Percentiles rank a stretch among this genome's conserved stretches.
Evolutionary conservation across 2,888 invertebrate genomes (phyloP).

Genomic region (Campoletis raptor): DNA sequence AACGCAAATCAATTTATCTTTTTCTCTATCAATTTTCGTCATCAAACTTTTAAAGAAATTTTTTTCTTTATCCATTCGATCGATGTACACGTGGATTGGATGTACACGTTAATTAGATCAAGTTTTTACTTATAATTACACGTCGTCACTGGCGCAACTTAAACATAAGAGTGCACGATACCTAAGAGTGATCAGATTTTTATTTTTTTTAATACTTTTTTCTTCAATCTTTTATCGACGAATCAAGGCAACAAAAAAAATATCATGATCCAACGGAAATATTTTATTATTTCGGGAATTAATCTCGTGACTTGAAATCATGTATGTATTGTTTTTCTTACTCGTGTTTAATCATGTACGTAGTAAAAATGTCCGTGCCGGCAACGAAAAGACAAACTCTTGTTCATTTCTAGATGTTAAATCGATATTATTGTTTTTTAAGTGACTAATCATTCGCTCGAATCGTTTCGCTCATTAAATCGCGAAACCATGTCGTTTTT

Average conservation of each 20-base stretch:
- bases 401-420: neutral
- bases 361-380: neutral
- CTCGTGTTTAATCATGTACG: neutral
- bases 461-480: slow-evolving; percentile 21
- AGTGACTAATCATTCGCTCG: neutral
- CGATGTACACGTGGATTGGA: slow-evolving; percentile 77
- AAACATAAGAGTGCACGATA: slow-evolving; percentile 81
- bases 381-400: neutral
- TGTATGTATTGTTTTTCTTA: neutral
- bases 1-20: slow-evolving; percentile 7
- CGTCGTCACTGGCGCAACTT: slow-evolving; percentile 75
- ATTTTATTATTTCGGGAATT: slow-evolving; percentile 21
- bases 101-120: slow-evolving; percentile 77
- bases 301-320: neutral
- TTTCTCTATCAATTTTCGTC: slow-evolving; percentile 35
- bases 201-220: neutral
- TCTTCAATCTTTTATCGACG: neutral
- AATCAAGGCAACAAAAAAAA: slow-evolving; percentile 2
- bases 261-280: neutral
- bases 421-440: neutral
- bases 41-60: slow-evolving; percentile 59
- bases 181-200: slow-evolving; percentile 65
- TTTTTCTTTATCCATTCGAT: slow-evolving; percentile 59
- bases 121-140: slow-evolving; percentile 76
- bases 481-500: slow-evolving; percentile 3